Conservation (phyloP, 1,140 invertebrate genomes). For the Maniola jurtina region DNA sequence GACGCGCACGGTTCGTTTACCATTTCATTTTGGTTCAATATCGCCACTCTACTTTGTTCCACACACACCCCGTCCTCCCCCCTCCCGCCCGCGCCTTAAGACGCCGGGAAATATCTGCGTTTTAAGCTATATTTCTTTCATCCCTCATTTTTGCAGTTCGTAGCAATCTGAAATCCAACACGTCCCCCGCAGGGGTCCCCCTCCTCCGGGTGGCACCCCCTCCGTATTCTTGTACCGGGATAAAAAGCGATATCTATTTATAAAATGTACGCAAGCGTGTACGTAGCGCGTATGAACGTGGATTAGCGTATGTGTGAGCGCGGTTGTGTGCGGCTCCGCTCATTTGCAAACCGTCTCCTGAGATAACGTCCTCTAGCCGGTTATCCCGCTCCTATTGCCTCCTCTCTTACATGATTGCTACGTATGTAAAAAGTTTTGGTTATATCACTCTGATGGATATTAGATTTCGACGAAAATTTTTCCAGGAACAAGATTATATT, state of each 20-base stretch:
- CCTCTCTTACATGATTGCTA: conserved; percentile 71
- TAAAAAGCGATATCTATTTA: conserved; percentile 78
- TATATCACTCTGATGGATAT: conserved; percentile 2
- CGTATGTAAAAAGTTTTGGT: conserved; percentile 22
- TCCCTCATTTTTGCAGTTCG: conserved; percentile 81
- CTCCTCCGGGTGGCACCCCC: conserved; percentile 60
- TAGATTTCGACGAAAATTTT: neutral
- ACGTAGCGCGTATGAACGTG: conserved; percentile 58
- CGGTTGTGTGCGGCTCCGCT: conserved; percentile 64
- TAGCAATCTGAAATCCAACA: conserved; percentile 79
- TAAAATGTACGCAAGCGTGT: conserved; percentile 72
- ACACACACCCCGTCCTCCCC: conserved; percentile 66
- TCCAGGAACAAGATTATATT: neutral
- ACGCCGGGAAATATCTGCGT: conserved; percentile 79
- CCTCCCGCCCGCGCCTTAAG: conserved; percentile 65
- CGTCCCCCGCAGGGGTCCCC: conserved; percentile 67
- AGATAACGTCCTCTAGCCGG: conserved; percentile 73
- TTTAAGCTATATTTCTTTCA: conserved; percentile 81
- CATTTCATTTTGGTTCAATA: conserved; percentile 78
- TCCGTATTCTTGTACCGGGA: conserved; percentile 71
- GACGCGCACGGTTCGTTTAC: conserved; percentile 77
- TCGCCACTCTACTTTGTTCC: conserved; percentile 78
- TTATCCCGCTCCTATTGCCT: conserved; percentile 75
- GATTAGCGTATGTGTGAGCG: conserved; percentile 62
- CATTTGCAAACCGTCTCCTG: conserved; percentile 78